Evolutionary conservation across 2,113 vertebrate genomes (phyloP), one percentile per base, ranked within the genome.

Genomic region (Gallinago undulata): DNA sequence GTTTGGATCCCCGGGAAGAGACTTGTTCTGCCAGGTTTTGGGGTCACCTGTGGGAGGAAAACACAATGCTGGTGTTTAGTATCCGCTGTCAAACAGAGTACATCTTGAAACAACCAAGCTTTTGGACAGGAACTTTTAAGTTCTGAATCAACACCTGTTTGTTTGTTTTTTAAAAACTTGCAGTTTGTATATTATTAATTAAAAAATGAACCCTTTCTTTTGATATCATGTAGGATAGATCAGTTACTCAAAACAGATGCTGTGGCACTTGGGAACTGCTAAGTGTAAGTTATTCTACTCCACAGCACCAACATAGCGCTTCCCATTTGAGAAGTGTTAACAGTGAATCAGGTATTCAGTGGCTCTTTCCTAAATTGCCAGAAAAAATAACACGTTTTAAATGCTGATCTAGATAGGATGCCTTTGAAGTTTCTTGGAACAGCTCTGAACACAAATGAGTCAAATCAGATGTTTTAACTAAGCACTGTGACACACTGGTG

Each of bases 1-100:
- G 98, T 99, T 99, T 82, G 99, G 99, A 97, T 99, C 99, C 97
- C 99, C 99, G 2, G 99, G 99, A 98, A 99, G 99, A 98, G 99
- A 99, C 98, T 99, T 99, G 98, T 99, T 99, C 98, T 99, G 99
- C 99, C 99, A 99, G 95, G 99, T 99, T 98, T 99, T 99, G 96
- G 99, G 99, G 97, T 99, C 99, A 99, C 99, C 99, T 99, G 98
- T 75, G 95, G 95, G 94, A 98, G 89, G 97, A 97, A 98, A 97
- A 97, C 90, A 97, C 95, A 97, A 96, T 53, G 89, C 94, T 96
- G 69, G 87, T 50, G 69, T 98, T 97, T 98, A 94, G 97, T 97
- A 97, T 96, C 94, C 2, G 95, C 95, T 77, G 81, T 96, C 88
- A 96, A 90, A 96, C 91, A 93, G 84, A 86, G 84, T 9, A 96